Conservation (phyloP, 2,888 invertebrate species). For the Xanthorhoe designata region DNA sequence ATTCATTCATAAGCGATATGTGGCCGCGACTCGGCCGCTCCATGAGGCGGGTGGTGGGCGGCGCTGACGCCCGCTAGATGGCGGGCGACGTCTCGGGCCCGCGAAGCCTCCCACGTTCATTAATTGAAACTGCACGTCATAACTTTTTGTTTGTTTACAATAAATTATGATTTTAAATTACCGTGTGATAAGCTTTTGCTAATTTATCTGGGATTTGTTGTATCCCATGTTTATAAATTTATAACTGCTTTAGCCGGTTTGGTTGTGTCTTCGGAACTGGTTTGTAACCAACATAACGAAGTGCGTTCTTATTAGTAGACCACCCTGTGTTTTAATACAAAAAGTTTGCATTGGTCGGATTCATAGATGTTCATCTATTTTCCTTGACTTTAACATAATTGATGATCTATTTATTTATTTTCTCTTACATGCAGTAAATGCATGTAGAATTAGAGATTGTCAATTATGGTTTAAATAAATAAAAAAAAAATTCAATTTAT, state of each 20-base stretch:
- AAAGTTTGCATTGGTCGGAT: background rate
- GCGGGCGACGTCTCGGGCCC: slow-evolving; percentile 67
- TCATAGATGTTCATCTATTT: background rate
- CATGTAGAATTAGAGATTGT: too few relatives aligned
- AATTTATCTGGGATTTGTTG: slow-evolving; percentile 45
- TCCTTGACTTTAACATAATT: background rate
- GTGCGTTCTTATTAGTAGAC: slow-evolving; percentile 31
- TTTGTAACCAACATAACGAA: slow-evolving; percentile 34
- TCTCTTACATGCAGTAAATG: too few relatives aligned
- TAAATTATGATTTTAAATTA: slow-evolving; percentile 56
- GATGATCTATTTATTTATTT: too few relatives aligned
- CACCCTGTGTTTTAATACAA: slow-evolving; percentile 14
- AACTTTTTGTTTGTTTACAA: slow-evolving; percentile 74
- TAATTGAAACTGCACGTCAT: slow-evolving; percentile 80
- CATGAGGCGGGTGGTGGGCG: slow-evolving; percentile 71
- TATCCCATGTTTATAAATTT: slow-evolving; percentile 37
- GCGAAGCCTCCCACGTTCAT: slow-evolving; percentile 82
- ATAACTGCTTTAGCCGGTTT: slow-evolving; percentile 35
- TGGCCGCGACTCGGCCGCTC: slow-evolving; percentile 58
- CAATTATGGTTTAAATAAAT: too few relatives aligned
- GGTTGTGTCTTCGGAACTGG: slow-evolving; percentile 36
- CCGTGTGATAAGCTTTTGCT: slow-evolving; percentile 48
- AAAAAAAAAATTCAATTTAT: too few relatives aligned
- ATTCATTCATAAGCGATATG: slow-evolving; percentile 86
- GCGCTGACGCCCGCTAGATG: slow-evolving; percentile 81